Evolutionary conservation across 2,113 vertebrate species (phyloP).

Genomic region (Scomber colias): DNA sequence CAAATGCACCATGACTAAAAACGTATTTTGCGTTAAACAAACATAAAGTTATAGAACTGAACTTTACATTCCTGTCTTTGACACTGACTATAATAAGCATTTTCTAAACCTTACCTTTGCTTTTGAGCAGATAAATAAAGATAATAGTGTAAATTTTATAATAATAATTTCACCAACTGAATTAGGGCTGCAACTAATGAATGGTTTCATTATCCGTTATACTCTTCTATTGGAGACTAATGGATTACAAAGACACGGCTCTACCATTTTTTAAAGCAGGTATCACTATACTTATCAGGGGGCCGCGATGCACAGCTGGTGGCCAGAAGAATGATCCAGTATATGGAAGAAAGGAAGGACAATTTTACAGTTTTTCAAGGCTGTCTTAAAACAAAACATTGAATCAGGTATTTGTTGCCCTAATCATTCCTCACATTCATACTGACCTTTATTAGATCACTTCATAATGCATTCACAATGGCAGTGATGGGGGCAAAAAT

Average conservation of each 20-base stretch:
- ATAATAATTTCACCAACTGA: not conserved
- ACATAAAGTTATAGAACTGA: not conserved
- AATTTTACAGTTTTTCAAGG: no score
- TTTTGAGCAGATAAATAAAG: not conserved
- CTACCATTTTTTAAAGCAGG: not conserved
- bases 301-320: no score
- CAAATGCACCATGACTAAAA: not conserved
- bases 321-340: no score
- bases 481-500: no score
- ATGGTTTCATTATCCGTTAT: not conserved
- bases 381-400: no score
- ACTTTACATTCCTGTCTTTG: not conserved
- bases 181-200: not conserved
- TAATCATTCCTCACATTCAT: no score
- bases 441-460: no score
- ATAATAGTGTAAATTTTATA: no score
- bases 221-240: not conserved
- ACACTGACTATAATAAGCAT: not conserved
- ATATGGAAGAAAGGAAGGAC: no score
- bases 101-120: not conserved
- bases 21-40: not conserved
- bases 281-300: no score
- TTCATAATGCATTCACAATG: no score
- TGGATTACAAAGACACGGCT: not conserved
- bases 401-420: no score